A percentile compares a stretch with the other conserved stretches of the same genome.
Conservation (phyloP, 2,113 vertebrate species). For the Hippoglossus stenolepis region DNA sequence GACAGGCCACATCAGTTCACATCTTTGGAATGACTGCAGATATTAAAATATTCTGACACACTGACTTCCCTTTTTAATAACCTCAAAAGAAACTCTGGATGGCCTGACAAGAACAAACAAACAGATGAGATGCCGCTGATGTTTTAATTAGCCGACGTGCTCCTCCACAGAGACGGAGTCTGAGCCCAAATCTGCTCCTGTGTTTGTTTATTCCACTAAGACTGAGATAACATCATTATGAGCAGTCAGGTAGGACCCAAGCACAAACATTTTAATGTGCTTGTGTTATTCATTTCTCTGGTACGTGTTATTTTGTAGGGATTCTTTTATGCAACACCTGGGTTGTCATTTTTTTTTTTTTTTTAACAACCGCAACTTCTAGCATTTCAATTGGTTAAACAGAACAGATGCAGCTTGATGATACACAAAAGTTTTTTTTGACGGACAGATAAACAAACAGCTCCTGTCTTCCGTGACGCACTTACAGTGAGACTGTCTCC, state of each 20-base stretch:
- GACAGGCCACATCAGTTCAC: not conserved
- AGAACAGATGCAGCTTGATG: not conserved
- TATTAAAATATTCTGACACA: not conserved
- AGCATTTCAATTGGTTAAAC: not conserved
- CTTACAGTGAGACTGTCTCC: not conserved
- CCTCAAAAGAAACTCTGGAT: not conserved
- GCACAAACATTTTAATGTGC: not conserved
- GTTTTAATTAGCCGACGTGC: conserved; percentile 45
- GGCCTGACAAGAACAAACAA: not conserved
- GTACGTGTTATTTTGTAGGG: not conserved
- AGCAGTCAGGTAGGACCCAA: conserved; percentile 20
- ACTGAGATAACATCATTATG: conserved; percentile 20
- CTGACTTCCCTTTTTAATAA: not conserved
- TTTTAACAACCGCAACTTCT: not conserved
- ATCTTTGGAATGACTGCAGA: not conserved
- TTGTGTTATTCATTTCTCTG: conserved; percentile 6
- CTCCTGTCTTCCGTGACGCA: not conserved
- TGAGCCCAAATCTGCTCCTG: conserved; percentile 16
- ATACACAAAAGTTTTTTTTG: not conserved
- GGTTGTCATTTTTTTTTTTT: conserved; percentile 4
- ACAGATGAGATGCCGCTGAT: conserved; percentile 26
- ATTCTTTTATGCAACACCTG: not conserved
- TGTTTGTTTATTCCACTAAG: conserved; percentile 54
- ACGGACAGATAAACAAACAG: not conserved
- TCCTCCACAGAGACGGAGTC: conserved; percentile 25